Conservation (phyloP, 2,113 vertebrate genomes). For the Callochromis pleurospilus region DNA sequence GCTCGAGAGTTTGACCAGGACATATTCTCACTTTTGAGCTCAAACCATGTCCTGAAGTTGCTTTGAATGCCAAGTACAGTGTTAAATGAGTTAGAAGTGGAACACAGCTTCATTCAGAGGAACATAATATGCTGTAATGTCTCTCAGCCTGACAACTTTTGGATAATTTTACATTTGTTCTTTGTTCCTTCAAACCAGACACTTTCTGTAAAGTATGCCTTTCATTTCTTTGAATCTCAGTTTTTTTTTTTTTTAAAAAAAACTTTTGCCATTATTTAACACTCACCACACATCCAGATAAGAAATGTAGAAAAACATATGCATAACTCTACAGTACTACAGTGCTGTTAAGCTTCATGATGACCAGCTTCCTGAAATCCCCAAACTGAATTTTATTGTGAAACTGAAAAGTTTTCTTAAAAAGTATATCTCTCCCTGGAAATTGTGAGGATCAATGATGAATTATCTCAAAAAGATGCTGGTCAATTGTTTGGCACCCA, state of each 20-base stretch:
- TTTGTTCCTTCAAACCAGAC: background rate
- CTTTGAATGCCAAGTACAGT: background rate
- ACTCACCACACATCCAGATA: background rate
- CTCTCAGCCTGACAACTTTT: background rate
- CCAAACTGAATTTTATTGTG: background rate
- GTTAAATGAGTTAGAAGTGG: background rate
- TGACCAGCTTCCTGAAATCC: background rate
- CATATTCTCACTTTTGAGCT: background rate
- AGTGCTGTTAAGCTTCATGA: background rate
- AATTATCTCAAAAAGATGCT: background rate
- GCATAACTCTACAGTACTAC: background rate
- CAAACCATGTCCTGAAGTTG: background rate
- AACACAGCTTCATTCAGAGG: background rate
- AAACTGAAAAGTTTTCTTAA: background rate
- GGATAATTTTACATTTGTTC: background rate
- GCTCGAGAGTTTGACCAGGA: background rate
- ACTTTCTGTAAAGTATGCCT: background rate
- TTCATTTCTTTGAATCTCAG: background rate
- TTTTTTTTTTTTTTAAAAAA: fast-evolving
- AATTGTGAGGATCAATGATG: background rate
- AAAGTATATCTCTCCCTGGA: background rate
- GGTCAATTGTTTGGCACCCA: conserved; percentile 18
- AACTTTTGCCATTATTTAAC: background rate
- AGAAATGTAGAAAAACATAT: background rate
- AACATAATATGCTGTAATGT: background rate